Percentiles rank a stretch among this genome's conserved stretches.
Conservation (phyloP, 1,140 invertebrate species). For the Lucilia sericata region DNA sequence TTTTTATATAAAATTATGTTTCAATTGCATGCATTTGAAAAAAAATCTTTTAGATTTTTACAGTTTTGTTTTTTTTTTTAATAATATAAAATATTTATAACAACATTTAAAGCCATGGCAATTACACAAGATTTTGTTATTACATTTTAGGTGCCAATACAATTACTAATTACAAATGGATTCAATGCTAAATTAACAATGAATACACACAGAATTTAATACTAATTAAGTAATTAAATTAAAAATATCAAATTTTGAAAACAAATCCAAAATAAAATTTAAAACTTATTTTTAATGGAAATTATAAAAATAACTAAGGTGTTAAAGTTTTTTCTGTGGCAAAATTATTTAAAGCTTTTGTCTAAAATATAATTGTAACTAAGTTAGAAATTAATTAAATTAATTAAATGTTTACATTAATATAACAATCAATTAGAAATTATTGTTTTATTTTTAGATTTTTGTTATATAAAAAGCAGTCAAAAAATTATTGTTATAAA, state of each 20-base stretch:
- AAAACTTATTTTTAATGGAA: background rate
- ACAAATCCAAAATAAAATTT: background rate
- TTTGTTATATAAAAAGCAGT: slow-evolving; percentile 19
- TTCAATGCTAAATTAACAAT: slow-evolving; percentile 33
- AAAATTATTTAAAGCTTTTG: slow-evolving; percentile 1
- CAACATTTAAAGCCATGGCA: slow-evolving; percentile 43
- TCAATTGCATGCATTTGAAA: too few species aligned
- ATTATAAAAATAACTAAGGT: background rate
- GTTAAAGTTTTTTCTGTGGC: background rate
- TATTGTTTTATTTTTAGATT: too few species aligned
- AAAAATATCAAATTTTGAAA: background rate
- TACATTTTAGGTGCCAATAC: slow-evolving; percentile 37
- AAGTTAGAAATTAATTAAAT: background rate
- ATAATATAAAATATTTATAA: slow-evolving; percentile 9
- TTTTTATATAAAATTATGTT: too few species aligned
- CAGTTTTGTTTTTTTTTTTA: too few species aligned
- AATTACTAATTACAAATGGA: slow-evolving; percentile 31
- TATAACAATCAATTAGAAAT: background rate
- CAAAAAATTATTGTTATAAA: slow-evolving; percentile 1
- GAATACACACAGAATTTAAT: background rate
- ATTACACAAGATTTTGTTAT: slow-evolving; percentile 14
- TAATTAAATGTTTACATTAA: background rate
- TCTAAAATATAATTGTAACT: background rate
- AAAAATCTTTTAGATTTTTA: too few species aligned
- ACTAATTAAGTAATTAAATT: slow-evolving; percentile 2